Conservation (phyloP, 2,797 vertebrate genomes). For the Brotula barbata region DNA sequence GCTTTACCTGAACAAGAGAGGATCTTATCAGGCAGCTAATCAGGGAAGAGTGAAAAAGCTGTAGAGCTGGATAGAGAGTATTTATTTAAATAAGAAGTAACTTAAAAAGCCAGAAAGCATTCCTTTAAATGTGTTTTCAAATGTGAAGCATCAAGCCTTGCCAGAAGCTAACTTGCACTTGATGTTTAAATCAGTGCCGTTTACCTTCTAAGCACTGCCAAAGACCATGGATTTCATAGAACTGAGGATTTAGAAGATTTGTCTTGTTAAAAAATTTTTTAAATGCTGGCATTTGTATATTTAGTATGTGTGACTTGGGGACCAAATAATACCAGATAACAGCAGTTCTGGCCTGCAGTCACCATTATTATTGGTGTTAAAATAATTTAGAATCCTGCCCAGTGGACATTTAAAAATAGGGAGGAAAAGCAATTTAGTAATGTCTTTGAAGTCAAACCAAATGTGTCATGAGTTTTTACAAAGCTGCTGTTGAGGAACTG, state of each 20-base stretch:
- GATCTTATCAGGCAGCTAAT: slow-evolving; percentile 27
- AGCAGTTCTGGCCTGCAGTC: neutral
- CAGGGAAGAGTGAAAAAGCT: slow-evolving; percentile 28
- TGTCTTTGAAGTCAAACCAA: neutral
- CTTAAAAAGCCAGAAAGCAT: slow-evolving; percentile 42
- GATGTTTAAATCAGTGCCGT: slow-evolving; percentile 16
- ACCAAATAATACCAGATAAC: neutral
- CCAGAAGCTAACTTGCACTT: slow-evolving; percentile 22
- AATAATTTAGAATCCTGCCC: neutral
- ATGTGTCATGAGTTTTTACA: neutral
- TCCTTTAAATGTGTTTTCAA: slow-evolving; percentile 36
- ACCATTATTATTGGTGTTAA: slow-evolving; percentile 1
- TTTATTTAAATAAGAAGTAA: slow-evolving; percentile 46
- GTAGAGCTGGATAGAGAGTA: slow-evolving; percentile 34
- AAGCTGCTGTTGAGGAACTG: neutral
- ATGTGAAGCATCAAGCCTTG: slow-evolving; percentile 20
- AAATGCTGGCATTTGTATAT: too few species aligned
- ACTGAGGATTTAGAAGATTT: too few species aligned
- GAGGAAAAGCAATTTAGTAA: neutral
- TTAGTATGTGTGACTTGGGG: neutral
- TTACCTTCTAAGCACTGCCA: neutral
- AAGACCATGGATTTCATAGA: neutral
- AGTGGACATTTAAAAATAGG: neutral
- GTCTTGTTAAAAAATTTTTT: too few species aligned
- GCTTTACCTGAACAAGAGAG: neutral